Conservation (phyloP, 2,888 invertebrate species). For the Drosophila kuntzei region DNA sequence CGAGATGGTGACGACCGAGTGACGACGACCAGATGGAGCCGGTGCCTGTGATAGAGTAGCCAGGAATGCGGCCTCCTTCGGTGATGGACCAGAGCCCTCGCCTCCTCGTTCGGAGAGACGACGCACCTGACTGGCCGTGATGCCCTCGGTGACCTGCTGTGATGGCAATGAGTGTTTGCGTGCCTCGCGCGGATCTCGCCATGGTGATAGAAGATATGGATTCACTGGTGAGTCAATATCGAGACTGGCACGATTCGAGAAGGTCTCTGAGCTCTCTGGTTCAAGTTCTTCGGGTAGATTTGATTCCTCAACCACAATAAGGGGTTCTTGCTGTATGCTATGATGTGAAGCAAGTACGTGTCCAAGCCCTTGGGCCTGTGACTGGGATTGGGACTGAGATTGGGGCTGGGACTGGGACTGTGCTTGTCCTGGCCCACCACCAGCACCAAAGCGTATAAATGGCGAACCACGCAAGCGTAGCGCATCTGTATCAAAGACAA, state of each 20-base stretch:
- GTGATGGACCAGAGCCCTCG: constrained; percentile 91
- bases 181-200: constrained; percentile 90
- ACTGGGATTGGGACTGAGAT: constrained; percentile 15
- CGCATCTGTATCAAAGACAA: constrained; percentile 69
- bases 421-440: constrained; percentile 50
- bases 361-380: neutral
- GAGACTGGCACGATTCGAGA: constrained; percentile 88
- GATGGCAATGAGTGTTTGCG: constrained; percentile 94
- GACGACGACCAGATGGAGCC: constrained; percentile 91
- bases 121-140: constrained; percentile 94
- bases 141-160: constrained; percentile 93
- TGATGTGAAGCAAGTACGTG: constrained; percentile 17
- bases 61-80: constrained; percentile 92
- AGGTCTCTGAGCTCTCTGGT: constrained; percentile 85
- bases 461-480: constrained; percentile 89
- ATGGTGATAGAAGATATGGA: constrained; percentile 93
- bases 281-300: constrained; percentile 89
- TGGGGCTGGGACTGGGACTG: constrained; percentile 21
- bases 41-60: constrained; percentile 92
- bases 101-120: constrained; percentile 92
- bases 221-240: constrained; percentile 92
- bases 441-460: constrained; percentile 87
- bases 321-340: constrained; percentile 88
- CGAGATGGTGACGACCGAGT: constrained; percentile 94
- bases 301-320: constrained; percentile 93